phyloP scores from a whole-genome alignment of 2,888 invertebrate species.

The Pyrochroa serraticornis region DNA sequence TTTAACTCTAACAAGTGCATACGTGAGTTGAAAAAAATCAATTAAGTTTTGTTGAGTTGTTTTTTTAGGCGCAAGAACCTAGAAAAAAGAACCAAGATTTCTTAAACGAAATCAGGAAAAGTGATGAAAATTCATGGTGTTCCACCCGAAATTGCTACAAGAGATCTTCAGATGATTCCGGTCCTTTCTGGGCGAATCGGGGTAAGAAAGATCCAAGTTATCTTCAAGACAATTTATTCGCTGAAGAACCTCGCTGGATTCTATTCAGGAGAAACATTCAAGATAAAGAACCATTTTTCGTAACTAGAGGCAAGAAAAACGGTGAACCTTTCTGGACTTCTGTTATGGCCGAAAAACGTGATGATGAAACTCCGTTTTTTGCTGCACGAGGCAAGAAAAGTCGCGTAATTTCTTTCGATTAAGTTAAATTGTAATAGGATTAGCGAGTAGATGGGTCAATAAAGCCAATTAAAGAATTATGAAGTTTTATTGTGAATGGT shows the following conservation, averaged over 20 bases:
- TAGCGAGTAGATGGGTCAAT: neutral
- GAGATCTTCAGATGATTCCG: conserved; percentile 45
- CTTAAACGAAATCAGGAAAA: conserved; percentile 8
- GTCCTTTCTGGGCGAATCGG: conserved; percentile 62
- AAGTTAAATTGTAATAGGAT: neutral
- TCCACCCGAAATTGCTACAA: conserved; percentile 36
- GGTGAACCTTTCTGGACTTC: conserved; percentile 46
- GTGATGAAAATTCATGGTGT: conserved; percentile 37
- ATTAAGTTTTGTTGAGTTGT: conserved; percentile 1
- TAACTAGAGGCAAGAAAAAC: conserved; percentile 50
- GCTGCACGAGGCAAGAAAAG: conserved; percentile 63
- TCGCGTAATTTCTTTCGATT: neutral
- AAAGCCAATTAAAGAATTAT: conserved; percentile 1
- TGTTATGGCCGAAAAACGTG: conserved; percentile 47
- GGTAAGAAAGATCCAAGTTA: conserved; percentile 53
- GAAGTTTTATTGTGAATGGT: neutral
- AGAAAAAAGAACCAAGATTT: conserved; percentile 31
- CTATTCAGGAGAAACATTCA: conserved; percentile 57
- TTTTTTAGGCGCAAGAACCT: conserved; percentile 43
- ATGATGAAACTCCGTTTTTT: conserved; percentile 61
- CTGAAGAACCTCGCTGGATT: conserved; percentile 64
- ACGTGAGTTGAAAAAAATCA: conserved; percentile 36
- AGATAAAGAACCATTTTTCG: conserved; percentile 47
- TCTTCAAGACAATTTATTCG: conserved; percentile 58
- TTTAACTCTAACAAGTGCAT: conserved; percentile 32